Evolutionary conservation across 1,140 invertebrate genomes (phyloP).

Genomic region (Rhagoletis zephyria): DNA sequence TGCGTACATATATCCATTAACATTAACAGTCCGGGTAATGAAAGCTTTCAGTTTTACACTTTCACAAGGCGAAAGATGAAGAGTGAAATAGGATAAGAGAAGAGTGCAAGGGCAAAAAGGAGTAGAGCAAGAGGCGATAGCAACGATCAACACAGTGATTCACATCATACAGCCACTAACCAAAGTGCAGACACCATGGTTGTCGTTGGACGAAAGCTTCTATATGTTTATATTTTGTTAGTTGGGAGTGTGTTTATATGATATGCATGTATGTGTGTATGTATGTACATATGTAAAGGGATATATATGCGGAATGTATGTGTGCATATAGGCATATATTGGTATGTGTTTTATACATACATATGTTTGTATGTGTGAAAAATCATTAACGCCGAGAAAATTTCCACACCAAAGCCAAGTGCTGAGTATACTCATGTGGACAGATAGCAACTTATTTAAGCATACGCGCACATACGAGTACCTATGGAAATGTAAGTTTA

Average conservation of each 20-base stretch:
- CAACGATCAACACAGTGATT: constrained; percentile 40
- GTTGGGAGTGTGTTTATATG: background rate
- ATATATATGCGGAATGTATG: constrained; percentile 61
- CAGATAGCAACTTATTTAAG: constrained; percentile 9
- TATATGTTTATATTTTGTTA: background rate
- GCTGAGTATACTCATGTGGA: constrained; percentile 27
- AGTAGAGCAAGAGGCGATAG: background rate
- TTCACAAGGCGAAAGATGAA: constrained; percentile 15
- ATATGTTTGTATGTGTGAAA: constrained; percentile 64
- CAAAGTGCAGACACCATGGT: constrained; percentile 30
- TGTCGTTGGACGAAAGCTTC: background rate
- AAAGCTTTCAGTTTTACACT: constrained; percentile 55
- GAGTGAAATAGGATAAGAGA: background rate
- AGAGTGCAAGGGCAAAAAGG: background rate
- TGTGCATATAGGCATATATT: background rate
- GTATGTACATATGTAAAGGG: background rate
- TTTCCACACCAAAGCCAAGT: constrained; percentile 56
- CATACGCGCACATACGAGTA: constrained; percentile 1
- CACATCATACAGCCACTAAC: constrained; percentile 24
- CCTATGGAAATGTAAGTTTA: constrained; percentile 16
- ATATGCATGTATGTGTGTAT: background rate
- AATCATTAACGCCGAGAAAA: constrained; percentile 71
- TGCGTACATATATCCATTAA: constrained; percentile 43
- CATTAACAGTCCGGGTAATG: constrained; percentile 51
- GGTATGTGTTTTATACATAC: background rate